phyloP scores from a whole-genome alignment of 2,888 invertebrate species.

The Trissolcus brochymenae region DNA sequence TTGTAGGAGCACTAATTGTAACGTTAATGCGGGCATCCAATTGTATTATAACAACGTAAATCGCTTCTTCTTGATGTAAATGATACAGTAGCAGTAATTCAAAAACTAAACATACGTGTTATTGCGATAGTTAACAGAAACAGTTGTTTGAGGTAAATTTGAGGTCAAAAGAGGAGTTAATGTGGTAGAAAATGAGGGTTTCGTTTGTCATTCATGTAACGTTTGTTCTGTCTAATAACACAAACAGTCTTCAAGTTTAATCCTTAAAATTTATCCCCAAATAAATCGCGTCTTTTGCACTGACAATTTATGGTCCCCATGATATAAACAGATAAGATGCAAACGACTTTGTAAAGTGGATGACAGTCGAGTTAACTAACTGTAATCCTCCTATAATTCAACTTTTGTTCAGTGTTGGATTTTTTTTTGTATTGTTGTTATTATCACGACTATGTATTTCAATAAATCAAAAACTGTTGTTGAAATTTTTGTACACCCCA shows the following conservation, averaged over 20 bases:
- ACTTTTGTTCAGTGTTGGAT: too few species aligned
- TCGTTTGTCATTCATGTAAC: slow-evolving; percentile 53
- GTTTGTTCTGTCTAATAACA: slow-evolving; percentile 45
- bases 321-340: slow-evolving; percentile 38
- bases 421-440: too few species aligned
- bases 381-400: too few species aligned
- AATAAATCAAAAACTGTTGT: not conserved
- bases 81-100: slow-evolving; percentile 30
- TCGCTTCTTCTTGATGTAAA: slow-evolving; percentile 25
- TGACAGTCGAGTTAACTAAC: slow-evolving; percentile 15
- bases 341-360: slow-evolving; percentile 24
- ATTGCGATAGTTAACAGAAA: slow-evolving; percentile 44
- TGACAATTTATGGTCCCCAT: slow-evolving; percentile 22
- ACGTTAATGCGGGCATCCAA: not conserved
- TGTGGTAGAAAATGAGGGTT: slow-evolving; percentile 53
- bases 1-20: slow-evolving; percentile 1
- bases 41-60: slow-evolving; percentile 6
- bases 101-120: slow-evolving; percentile 47
- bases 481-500: slow-evolving; percentile 4
- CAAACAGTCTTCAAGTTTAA: slow-evolving; percentile 50
- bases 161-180: slow-evolving; percentile 50
- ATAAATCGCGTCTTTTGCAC: slow-evolving; percentile 38
- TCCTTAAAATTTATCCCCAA: slow-evolving; percentile 43
- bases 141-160: slow-evolving; percentile 42
- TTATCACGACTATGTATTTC: too few species aligned